A percentile compares a stretch with the other conserved stretches of the same genome.
Evolutionary conservation across 1,140 invertebrate species (phyloP).

Genomic region (Drosophila micromelanica): DNA sequence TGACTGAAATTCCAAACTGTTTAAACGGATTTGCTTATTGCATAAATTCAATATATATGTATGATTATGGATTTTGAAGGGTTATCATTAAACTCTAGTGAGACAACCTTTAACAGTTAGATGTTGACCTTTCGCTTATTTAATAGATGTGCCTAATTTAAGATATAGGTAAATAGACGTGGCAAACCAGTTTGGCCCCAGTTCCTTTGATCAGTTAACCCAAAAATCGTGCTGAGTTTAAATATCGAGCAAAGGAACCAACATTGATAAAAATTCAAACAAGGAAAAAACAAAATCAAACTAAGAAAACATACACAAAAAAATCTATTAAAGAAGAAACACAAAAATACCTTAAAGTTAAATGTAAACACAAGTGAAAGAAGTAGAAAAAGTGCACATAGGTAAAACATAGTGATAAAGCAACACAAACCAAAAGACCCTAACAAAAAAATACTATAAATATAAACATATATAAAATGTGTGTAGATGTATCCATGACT

Average conservation of each 20-base stretch:
- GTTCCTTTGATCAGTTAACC: constrained; percentile 64
- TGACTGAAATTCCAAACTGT: constrained; percentile 61
- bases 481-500: constrained; percentile 54
- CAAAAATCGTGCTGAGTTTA: constrained; percentile 52
- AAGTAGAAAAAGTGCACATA: constrained; percentile 67
- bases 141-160: constrained; percentile 61
- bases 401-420: constrained; percentile 50
- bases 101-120: constrained; percentile 5
- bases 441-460: constrained; percentile 4
- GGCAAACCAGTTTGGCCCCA: constrained; percentile 40
- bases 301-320: neutral
- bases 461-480: constrained; percentile 6
- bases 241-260: constrained; percentile 60
- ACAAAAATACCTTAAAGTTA: constrained; percentile 45
- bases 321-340: constrained; percentile 17
- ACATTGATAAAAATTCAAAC: constrained; percentile 34
- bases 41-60: constrained; percentile 5
- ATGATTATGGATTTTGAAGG: neutral
- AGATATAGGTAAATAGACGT: constrained; percentile 25
- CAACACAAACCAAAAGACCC: constrained; percentile 34
- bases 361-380: constrained; percentile 53
- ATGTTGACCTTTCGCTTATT: constrained; percentile 43
- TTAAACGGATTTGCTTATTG: constrained; percentile 10
- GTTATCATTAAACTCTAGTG: constrained; percentile 5
- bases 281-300: neutral